Conservation (phyloP, 2,113 vertebrate genomes). For the Xerus inauris region DNA sequence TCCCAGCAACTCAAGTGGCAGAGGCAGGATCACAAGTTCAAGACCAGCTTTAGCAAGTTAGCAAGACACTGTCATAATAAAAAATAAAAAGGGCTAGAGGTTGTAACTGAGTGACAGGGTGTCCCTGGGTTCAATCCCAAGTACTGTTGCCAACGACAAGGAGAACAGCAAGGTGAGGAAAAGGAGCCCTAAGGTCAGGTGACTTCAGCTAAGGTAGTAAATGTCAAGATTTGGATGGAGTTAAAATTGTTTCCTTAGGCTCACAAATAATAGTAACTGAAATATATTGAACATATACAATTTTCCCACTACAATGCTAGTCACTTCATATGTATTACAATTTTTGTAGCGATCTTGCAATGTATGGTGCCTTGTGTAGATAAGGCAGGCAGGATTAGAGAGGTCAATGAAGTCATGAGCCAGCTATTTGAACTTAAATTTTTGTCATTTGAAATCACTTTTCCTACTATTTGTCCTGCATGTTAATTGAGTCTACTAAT, state of each 20-base stretch:
- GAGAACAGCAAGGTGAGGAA: no score
- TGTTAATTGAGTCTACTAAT: background rate
- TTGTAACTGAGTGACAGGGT: background rate
- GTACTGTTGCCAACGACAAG: no score
- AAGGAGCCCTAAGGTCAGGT: background rate
- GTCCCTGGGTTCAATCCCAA: background rate
- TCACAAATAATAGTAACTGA: background rate
- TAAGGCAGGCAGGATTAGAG: background rate
- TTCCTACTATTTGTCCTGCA: background rate
- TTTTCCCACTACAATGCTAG: background rate
- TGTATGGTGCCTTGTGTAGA: background rate
- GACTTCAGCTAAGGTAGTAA: background rate
- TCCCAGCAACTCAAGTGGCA: background rate
- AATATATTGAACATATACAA: background rate
- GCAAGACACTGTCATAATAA: background rate
- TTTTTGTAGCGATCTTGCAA: background rate
- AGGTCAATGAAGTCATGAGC: background rate
- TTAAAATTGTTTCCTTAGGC: slow-evolving; percentile 33
- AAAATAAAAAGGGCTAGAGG: no score
- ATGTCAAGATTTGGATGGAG: background rate
- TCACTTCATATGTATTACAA: background rate
- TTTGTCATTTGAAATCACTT: background rate
- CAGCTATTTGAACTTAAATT: background rate
- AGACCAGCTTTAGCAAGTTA: background rate
- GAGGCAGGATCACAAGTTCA: background rate